Evolutionary conservation across 2,797 vertebrate species (phyloP), one percentile per base, ranked within the genome.

Genomic region (Gymnoscopelus braueri): DNA sequence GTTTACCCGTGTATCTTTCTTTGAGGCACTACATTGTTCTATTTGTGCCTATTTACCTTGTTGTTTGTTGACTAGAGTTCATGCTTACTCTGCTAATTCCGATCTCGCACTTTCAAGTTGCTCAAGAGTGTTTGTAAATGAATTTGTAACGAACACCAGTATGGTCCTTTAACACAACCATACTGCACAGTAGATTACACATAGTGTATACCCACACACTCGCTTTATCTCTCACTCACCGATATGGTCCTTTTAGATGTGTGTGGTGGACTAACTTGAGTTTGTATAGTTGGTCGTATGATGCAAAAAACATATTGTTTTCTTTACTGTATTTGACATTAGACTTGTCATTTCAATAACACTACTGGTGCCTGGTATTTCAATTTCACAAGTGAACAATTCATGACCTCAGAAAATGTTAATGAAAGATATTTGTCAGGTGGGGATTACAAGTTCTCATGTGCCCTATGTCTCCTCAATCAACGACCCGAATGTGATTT

Each of bases 271-370:
- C 19, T 13, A 9, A 60, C 39, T 44, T 60, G 7, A 26, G 5
- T 60, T 66, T 73, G 75, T 48, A 63, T 70, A 65, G 55, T 73
- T 69, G 52, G 63, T 71, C 71, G 68, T 66, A 68, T 39, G n/a
- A 5, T 55, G 51, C 73, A 48, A 81, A 80, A 9, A 2, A 9
- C 2, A 10, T 9, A 9, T 8, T 61, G 52, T 79, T 73, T 24
- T 24, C 6, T 47, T 47, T 56, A 63, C 15, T 29, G 23, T 51
- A 14, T 32, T 63, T 65, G 62, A 71, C 75, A 77, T 76, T 79
- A 78, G 49, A 82, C 14, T 63, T 5, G 29, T 52, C 35, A 62
- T 75, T 76, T 70, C 60, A 9, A 70, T 68, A 64, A 47, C 35
- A 44, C 12, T 10, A 51, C 9, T 65, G 9, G 13, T 60, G 4